Conservation (phyloP, 2,888 invertebrate genomes). For the Agriopis leucophaearia region DNA sequence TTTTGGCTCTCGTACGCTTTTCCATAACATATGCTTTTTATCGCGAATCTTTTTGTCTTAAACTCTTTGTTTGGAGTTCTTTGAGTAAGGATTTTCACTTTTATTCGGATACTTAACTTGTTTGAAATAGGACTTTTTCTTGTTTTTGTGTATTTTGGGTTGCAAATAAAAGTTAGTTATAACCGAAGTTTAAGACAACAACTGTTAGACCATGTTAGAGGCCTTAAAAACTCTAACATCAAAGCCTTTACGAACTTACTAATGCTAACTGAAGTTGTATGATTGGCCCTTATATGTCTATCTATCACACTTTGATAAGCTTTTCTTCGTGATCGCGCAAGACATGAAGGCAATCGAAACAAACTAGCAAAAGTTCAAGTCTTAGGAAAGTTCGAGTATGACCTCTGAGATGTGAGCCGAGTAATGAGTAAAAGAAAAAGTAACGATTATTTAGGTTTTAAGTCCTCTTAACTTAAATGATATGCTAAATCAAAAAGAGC, state of each 20-base stretch:
- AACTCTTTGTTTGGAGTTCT: conserved; percentile 36
- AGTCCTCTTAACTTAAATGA: neutral
- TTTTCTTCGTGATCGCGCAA: neutral
- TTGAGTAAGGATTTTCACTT: conserved; percentile 25
- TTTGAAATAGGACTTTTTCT: conserved; percentile 21
- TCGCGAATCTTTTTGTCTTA: conserved; percentile 35
- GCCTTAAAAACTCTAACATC: no score
- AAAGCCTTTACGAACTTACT: no score
- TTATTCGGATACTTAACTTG: conserved; percentile 21
- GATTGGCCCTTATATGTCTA: neutral
- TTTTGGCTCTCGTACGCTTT: conserved; percentile 22
- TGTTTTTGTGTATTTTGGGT: conserved; percentile 4
- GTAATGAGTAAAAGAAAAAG: neutral
- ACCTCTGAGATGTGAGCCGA: neutral
- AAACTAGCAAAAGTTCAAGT: neutral
- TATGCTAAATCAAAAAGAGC: no score
- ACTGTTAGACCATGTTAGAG: no score
- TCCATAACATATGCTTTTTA: conserved; percentile 38
- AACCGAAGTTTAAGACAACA: neutral
- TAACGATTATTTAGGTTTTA: neutral
- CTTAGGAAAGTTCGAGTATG: conserved; percentile 2
- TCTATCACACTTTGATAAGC: neutral
- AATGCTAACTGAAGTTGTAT: neutral
- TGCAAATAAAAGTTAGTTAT: neutral
- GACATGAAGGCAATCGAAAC: neutral